Evolutionary conservation across 2,113 vertebrate species (phyloP), one percentile per base, ranked within the genome.

Genomic region (Rhinopomastus cyanomelas): DNA sequence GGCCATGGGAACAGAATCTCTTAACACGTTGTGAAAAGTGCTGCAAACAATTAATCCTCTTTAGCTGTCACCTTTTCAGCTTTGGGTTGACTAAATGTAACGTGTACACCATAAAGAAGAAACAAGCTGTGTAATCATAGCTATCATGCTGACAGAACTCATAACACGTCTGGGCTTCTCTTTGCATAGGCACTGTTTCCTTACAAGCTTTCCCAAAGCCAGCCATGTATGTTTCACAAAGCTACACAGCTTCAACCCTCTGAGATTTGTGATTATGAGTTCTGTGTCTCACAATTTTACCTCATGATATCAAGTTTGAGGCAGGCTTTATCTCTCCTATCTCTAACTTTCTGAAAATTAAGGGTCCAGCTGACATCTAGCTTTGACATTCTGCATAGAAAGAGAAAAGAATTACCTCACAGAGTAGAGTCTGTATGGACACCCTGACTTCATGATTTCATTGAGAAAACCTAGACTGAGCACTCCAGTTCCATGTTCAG

Each of bases 241-340:
- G 17, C 4, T 27, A 14, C 88, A 56, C 7, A 22, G 6, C 25
- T 53, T 29, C 8, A 67, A 66, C 3, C 15, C 12, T 49, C 4
- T 2, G 6, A 53, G 71, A 44, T 25, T 0, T 34, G 27, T 60
- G 17, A 5, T 5, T 5, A 25, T 5, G 11, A n/a, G 2, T 22
- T 83, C 3, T 13, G 8, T 3, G 1, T 48, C 42, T 86, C 61
- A 7, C 3, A 55, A 4, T 44, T 77, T 66, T 11, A 44, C 1
- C 5, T 56, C 8, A 2, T 49, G 20, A 34, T 59, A 62, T 67
- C 14, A 64, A 55, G 20, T 52, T 89, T 51, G 57, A 22, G 8
- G 25, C 16, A 27, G 7, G 4, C 8, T 88, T 74, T 67, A 5
- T 42, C 26, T 53, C 12, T 49, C 8, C 7, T 57, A 3, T 37